Evolutionary conservation across 2,113 vertebrate species (phyloP).

Genomic region (Eptatretus burgeri): DNA sequence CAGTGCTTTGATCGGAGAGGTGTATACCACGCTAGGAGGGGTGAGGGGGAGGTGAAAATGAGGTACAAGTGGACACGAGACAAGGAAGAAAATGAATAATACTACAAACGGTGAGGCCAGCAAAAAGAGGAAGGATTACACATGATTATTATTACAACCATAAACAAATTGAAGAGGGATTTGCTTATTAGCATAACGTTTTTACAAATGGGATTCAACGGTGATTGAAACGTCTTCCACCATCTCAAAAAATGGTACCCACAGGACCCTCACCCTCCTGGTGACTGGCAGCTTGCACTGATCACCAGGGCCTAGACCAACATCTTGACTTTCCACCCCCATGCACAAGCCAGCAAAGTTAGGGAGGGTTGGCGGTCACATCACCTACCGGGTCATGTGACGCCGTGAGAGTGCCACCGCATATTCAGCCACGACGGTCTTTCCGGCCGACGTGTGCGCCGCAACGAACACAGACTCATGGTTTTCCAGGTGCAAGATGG

Average conservation of each 20-base stretch:
- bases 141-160: background rate
- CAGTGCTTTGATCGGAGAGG: slow-evolving; percentile 61
- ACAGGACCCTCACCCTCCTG: no score
- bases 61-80: background rate
- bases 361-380: no score
- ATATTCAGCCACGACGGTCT: slow-evolving; percentile 63
- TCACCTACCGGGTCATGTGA: slow-evolving; percentile 50
- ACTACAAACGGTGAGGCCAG: background rate
- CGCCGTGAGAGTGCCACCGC: slow-evolving; percentile 60
- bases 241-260: no score
- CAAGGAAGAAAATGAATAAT: background rate
- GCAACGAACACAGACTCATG: slow-evolving; percentile 53
- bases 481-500: slow-evolving; percentile 38
- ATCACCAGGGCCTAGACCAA: no score
- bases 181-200: no score
- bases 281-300: no score
- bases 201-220: no score
- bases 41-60: background rate
- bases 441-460: slow-evolving; percentile 56
- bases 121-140: background rate
- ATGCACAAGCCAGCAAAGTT: no score
- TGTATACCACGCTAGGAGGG: slow-evolving; percentile 39
- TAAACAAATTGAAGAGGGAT: background rate
- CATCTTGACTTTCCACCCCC: no score
- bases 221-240: no score